phyloP scores from a whole-genome alignment of 2,113 vertebrate genomes.

The Gymnarchus niloticus region DNA sequence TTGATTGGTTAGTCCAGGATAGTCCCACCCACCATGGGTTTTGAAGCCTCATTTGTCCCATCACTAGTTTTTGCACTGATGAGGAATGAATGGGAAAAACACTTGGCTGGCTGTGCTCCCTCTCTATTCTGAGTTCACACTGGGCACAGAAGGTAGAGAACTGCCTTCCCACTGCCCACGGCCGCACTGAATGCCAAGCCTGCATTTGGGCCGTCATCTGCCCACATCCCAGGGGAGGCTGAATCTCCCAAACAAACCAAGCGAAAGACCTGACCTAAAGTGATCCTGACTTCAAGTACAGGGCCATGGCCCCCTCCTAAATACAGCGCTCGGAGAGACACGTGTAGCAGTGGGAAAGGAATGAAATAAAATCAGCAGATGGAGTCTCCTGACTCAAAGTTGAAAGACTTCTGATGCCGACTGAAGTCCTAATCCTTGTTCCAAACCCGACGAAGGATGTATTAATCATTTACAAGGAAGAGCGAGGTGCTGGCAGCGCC shows the following conservation, averaged over 20 bases:
- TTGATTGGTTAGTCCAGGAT: too few relatives aligned
- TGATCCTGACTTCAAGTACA: neutral
- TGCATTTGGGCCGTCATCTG: neutral
- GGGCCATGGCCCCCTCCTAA: neutral
- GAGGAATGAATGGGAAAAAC: neutral
- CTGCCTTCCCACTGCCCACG: neutral
- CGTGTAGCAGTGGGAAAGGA: neutral
- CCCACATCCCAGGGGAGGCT: neutral
- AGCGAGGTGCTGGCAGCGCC: neutral
- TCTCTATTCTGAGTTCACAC: neutral
- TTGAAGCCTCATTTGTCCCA: too few relatives aligned
- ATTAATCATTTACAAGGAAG: neutral
- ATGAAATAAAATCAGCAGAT: neutral
- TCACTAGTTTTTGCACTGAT: neutral
- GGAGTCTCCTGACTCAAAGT: neutral
- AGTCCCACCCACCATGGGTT: too few relatives aligned
- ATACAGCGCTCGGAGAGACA: neutral
- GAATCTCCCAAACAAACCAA: neutral
- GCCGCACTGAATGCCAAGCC: too few relatives aligned
- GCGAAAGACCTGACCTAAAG: neutral
- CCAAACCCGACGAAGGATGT: neutral
- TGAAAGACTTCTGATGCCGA: neutral
- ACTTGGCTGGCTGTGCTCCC: neutral
- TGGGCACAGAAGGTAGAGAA: neutral
- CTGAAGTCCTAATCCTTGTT: neutral